These are phyloP conservation scores for Loripinus fragilis DNA, from an alignment of 2,888 invertebrate genomes.

Conservation along the genomic window DNA sequence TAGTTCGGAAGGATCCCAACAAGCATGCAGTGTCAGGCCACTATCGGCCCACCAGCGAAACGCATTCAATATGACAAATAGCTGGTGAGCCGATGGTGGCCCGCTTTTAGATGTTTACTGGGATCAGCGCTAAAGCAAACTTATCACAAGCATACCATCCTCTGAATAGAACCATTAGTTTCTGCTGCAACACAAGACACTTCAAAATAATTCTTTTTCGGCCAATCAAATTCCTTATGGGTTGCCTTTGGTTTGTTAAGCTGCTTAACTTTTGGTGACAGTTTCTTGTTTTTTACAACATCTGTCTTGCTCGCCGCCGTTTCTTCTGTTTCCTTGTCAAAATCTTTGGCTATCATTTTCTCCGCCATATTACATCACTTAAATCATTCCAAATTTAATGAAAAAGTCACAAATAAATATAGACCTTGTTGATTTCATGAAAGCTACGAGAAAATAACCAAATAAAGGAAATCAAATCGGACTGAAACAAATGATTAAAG, in stretches of 20 bases:
- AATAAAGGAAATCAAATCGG: too few species aligned
- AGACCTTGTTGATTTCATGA: background rate
- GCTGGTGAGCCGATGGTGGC: too few species aligned
- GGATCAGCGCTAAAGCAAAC: too few species aligned
- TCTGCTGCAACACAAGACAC: conserved; percentile 57
- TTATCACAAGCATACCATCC: too few species aligned
- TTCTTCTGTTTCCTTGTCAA: background rate
- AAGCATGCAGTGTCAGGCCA: too few species aligned
- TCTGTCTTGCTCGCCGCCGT: background rate
- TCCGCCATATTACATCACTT: background rate
- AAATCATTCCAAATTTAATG: too few species aligned
- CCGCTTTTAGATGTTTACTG: too few species aligned
- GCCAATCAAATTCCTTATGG: conserved; percentile 67
- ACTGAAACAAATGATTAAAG: too few species aligned
- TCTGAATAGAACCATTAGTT: conserved; percentile 33
- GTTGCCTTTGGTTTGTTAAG: conserved; percentile 42
- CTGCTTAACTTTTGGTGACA: conserved; percentile 18
- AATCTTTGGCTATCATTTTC: background rate
- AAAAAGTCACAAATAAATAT: background rate
- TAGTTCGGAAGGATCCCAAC: too few species aligned
- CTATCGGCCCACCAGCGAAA: too few species aligned
- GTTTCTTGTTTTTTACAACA: background rate
- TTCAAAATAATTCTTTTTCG: conserved; percentile 72
- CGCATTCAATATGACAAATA: too few species aligned
- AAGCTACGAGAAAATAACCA: background rate